Conservation (phyloP, 2,888 invertebrate species). For the Lacanobia oleracea region DNA sequence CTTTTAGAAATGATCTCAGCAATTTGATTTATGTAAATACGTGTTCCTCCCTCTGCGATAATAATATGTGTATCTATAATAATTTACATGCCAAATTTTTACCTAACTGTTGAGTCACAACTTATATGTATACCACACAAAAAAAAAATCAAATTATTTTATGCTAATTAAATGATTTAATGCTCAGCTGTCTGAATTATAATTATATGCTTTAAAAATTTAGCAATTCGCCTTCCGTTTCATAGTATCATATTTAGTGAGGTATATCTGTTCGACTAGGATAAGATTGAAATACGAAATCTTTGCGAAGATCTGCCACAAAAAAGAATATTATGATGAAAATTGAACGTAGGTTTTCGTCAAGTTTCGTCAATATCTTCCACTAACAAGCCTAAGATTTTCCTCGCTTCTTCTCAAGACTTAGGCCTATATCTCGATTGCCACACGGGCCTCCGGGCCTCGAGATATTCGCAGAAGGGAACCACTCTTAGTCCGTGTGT, state of each 20-base stretch:
- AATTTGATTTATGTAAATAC: neutral
- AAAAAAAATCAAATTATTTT: too few species aligned
- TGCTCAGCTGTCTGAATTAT: neutral
- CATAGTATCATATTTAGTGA: neutral
- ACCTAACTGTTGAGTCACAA: neutral
- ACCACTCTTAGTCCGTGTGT: constrained; percentile 82
- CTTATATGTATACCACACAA: too few species aligned
- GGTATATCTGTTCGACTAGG: neutral
- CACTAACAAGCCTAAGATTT: neutral
- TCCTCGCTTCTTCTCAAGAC: constrained; percentile 65
- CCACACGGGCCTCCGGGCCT: constrained; percentile 75
- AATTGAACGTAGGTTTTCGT: neutral
- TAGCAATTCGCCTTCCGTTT: too few species aligned
- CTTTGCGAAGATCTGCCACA: too few species aligned
- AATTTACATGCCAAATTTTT: neutral
- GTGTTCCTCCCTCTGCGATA: neutral
- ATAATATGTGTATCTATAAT: constrained; percentile 1
- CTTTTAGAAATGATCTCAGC: neutral
- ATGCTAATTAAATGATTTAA: neutral
- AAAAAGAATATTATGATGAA: neutral
- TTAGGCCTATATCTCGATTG: constrained; percentile 72
- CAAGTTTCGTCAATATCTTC: neutral
- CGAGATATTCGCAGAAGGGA: constrained; percentile 86
- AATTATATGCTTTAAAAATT: neutral
- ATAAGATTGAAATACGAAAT: neutral